These are phyloP conservation scores for Julus scandinavius DNA, from an alignment of 2,888 invertebrate genomes.

Conservation along the genomic window DNA sequence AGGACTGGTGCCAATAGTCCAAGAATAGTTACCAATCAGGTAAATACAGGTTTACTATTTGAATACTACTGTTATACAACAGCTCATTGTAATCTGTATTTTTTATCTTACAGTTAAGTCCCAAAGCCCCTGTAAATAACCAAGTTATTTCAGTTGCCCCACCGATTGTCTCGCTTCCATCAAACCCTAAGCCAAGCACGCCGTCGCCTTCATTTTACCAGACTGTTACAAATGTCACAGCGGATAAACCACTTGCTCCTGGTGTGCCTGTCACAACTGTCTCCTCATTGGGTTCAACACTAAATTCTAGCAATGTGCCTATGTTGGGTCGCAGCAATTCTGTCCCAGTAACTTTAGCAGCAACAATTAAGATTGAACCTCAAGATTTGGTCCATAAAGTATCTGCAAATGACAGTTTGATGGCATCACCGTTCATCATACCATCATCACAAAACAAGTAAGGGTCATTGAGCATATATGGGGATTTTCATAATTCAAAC, in stretches of 20 bases:
- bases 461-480: background rate
- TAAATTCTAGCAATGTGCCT: constrained; percentile 41
- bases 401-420: background rate
- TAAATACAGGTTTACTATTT: background rate
- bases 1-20: constrained; percentile 8
- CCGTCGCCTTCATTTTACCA: background rate
- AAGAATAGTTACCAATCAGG: constrained; percentile 15
- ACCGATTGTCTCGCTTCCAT: background rate
- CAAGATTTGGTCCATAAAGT: constrained; percentile 2
- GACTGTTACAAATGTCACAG: background rate
- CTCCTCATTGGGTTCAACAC: background rate
- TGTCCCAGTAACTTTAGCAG: constrained; percentile 33
- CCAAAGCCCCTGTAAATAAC: background rate
- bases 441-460: constrained; percentile 47
- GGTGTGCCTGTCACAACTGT: background rate
- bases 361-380: constrained; percentile 40
- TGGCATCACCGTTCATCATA: constrained; percentile 45
- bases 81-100: background rate
- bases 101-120: background rate
- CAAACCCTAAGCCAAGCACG: background rate
- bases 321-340: constrained; percentile 46
- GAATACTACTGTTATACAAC: background rate
- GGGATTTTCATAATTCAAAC: too few species aligned
- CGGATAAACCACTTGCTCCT: background rate
- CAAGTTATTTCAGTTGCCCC: background rate